These are phyloP conservation scores for Caerostris extrusa DNA, from an alignment of 1,140 invertebrate genomes.

Conservation along the genomic window DNA sequence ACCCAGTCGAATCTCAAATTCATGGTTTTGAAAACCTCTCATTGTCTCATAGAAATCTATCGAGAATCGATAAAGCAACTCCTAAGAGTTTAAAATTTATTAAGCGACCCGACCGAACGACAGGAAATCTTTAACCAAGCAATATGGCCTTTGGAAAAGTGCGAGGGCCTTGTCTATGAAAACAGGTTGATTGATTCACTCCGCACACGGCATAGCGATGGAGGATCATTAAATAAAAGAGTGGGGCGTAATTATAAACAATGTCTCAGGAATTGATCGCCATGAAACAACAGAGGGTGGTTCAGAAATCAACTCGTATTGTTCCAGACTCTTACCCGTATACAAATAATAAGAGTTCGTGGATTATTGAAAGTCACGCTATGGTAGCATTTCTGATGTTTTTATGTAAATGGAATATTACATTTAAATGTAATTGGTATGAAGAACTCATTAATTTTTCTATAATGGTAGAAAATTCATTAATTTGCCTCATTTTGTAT, in stretches of 20 bases:
- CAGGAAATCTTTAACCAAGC: slow-evolving; percentile 17
- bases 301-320: not conserved
- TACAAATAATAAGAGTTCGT: not conserved
- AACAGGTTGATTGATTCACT: not conserved
- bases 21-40: slow-evolving; percentile 11
- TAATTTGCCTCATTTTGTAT: no score
- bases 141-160: not conserved
- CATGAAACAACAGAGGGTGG: not conserved
- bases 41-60: slow-evolving; percentile 16
- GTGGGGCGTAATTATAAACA: not conserved
- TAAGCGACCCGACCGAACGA: slow-evolving; percentile 1
- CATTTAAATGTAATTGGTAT: no score
- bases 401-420: not conserved
- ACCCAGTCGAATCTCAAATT: not conserved
- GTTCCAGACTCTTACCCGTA: not conserved
- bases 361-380: not conserved
- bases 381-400: not conserved
- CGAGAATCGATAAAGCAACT: not conserved
- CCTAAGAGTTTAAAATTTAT: slow-evolving; percentile 30
- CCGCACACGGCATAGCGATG: not conserved
- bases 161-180: not conserved
- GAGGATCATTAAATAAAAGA: slow-evolving; percentile 18
- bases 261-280: not conserved
- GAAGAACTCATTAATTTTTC: no score
- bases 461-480: no score